phyloP scores from a whole-genome alignment of 2,797 vertebrate species.

The Artibeus lituratus region DNA sequence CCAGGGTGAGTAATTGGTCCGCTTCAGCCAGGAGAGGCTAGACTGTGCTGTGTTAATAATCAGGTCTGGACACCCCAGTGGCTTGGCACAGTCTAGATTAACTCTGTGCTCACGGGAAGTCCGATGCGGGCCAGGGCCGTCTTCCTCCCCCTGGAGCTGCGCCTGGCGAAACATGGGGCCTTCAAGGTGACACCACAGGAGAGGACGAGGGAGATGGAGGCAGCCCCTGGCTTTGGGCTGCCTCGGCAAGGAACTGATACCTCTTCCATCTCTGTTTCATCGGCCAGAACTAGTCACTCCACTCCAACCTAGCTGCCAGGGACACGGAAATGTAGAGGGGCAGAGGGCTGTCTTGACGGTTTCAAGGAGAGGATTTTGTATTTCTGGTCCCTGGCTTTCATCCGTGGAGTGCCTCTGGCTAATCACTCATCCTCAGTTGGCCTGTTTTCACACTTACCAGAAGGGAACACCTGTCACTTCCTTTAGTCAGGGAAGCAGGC shows the following conservation, averaged over 20 bases:
- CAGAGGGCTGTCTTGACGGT: neutral
- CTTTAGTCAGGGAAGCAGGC: conserved; percentile 9
- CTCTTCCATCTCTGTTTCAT: neutral
- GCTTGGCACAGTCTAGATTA: neutral
- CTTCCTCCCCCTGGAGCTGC: neutral
- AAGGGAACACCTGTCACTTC: neutral
- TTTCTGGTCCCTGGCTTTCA: neutral
- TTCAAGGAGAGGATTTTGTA: neutral
- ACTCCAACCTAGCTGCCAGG: neutral
- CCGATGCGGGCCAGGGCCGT: neutral
- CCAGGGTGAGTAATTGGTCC: neutral
- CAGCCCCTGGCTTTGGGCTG: neutral
- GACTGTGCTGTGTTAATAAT: neutral
- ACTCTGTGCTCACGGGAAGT: neutral
- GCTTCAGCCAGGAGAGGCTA: neutral
- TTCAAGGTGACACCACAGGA: neutral
- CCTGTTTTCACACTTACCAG: neutral
- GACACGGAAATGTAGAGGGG: neutral
- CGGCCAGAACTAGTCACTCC: neutral
- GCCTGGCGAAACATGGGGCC: neutral
- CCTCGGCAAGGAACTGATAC: neutral
- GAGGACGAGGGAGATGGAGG: neutral
- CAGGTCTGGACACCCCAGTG: neutral
- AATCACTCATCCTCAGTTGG: neutral
- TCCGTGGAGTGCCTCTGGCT: neutral